Conservation (phyloP, 2,797 vertebrate species). For the Benthosema pterotum region DNA sequence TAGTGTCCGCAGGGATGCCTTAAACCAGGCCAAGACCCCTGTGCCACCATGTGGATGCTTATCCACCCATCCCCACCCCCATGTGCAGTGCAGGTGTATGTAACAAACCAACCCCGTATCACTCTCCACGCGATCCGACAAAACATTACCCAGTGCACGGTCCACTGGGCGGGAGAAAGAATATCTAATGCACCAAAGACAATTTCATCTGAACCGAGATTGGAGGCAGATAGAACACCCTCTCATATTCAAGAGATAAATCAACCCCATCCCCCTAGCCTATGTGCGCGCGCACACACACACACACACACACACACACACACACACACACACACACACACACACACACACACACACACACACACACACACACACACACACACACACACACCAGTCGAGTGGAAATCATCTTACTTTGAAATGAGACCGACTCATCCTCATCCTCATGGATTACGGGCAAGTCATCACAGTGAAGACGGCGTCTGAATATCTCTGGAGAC, state of each 20-base stretch:
- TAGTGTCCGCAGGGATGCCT: neutral
- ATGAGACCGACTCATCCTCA: slow-evolving; percentile 77
- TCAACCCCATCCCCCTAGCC: slow-evolving; percentile 81
- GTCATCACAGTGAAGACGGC: slow-evolving; percentile 52
- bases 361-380: too few species aligned
- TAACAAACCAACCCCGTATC: slow-evolving; percentile 26
- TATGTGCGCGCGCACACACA: too few species aligned
- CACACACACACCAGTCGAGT: slow-evolving; percentile 82
- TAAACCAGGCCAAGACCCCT: slow-evolving; percentile 8
- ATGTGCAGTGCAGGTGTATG: slow-evolving; percentile 41
- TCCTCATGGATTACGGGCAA: slow-evolving; percentile 71
- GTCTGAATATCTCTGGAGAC: slow-evolving; percentile 61
- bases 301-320: too few species aligned
- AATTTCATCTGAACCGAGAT: slow-evolving; percentile 93
- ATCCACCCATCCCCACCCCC: slow-evolving; percentile 27
- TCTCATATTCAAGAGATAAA: slow-evolving; percentile 85
- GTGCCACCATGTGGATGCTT: slow-evolving; percentile 25
- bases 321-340: slow-evolving; percentile 48
- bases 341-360: too few species aligned
- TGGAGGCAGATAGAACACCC: slow-evolving; percentile 49
- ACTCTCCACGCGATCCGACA: slow-evolving; percentile 41
- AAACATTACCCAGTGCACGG: slow-evolving; percentile 47
- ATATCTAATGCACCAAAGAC: slow-evolving; percentile 91
- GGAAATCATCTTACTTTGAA: slow-evolving; percentile 98
- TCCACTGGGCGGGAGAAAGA: slow-evolving; percentile 69